phyloP scores from a whole-genome alignment of 2,797 vertebrate genomes.

The Pogoniulus pusillus region DNA sequence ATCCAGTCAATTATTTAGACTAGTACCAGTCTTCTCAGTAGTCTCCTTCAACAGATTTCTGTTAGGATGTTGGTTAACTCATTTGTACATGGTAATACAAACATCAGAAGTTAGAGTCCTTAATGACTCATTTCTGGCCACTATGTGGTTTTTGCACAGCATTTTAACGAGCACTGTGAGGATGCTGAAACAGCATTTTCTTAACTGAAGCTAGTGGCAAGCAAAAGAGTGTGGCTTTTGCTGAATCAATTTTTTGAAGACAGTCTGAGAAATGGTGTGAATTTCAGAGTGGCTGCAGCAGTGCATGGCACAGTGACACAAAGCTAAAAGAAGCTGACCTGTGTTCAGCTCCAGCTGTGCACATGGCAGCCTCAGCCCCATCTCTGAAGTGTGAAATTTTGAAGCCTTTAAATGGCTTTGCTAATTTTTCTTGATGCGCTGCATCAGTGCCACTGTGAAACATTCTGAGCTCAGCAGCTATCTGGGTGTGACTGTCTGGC shows the following conservation, averaged over 20 bases:
- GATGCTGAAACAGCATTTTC: background rate
- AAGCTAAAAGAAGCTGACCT: background rate
- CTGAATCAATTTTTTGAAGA: background rate
- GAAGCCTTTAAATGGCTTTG: background rate
- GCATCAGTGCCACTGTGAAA: background rate
- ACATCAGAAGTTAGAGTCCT: background rate
- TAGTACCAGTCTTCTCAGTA: background rate
- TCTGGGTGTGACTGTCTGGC: background rate
- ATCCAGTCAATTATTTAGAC: background rate
- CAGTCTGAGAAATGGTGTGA: background rate
- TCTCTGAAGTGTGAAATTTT: background rate
- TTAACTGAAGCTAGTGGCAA: background rate
- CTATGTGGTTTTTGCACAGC: background rate
- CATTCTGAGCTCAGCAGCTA: background rate
- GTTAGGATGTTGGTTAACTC: background rate
- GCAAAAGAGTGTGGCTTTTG: background rate
- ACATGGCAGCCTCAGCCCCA: background rate
- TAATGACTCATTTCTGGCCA: background rate
- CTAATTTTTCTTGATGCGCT: background rate
- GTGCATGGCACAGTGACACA: accelerated
- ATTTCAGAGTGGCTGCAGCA: background rate
- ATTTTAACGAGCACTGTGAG: background rate
- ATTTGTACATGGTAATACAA: background rate
- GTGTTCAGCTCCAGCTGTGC: accelerated
- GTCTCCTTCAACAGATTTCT: too few species aligned